These are phyloP conservation scores for Saguinus midas DNA, from an alignment of 2,113 vertebrate species.

Conservation along the genomic window DNA sequence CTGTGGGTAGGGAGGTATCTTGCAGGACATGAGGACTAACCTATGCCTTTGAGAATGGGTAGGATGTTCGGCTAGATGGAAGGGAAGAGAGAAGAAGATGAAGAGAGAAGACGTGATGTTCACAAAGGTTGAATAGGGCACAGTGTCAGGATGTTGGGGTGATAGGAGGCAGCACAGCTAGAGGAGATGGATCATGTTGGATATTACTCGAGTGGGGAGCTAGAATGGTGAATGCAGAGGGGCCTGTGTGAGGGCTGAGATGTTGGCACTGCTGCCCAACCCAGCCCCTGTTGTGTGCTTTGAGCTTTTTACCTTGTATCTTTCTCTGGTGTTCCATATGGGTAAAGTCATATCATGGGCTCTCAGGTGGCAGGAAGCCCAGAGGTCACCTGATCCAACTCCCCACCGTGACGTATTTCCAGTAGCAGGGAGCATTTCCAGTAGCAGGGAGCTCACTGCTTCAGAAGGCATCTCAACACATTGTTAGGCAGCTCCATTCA, in stretches of 20 bases:
- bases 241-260: not conserved
- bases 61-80: not conserved
- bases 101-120: not conserved
- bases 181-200: rapidly evolving
- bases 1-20: not conserved
- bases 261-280: not conserved
- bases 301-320: not conserved
- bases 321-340: not conserved
- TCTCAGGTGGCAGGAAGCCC: not conserved
- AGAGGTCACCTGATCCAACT: not conserved
- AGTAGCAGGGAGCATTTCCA: too few relatives aligned
- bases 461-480: not conserved
- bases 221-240: too few relatives aligned
- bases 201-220: rapidly evolving
- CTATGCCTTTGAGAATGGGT: not conserved
- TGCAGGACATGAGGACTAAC: not conserved
- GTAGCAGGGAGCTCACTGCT: too few relatives aligned
- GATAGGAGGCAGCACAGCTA: too few relatives aligned
- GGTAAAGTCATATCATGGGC: not conserved
- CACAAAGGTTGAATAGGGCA: not conserved
- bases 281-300: not conserved
- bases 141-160: not conserved
- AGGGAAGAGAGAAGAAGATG: not conserved
- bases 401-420: too few relatives aligned
- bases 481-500: not conserved